Conservation (phyloP, 2,113 vertebrate species). For the Stigmatopora nigra region DNA sequence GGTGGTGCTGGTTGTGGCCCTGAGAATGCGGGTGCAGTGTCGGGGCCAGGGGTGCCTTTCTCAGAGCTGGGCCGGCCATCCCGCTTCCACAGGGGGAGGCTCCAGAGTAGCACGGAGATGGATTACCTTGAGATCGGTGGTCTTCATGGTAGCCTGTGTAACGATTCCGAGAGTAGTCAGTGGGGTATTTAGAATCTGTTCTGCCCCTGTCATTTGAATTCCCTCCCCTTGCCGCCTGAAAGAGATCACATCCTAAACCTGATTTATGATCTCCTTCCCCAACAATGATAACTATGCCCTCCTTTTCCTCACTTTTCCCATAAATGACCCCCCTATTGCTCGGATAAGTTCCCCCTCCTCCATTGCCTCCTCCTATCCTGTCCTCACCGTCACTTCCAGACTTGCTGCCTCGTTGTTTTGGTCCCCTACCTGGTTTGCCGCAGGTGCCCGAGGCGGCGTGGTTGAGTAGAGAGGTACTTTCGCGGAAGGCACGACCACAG, state of each 20-base stretch:
- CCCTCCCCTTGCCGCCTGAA: slow-evolving; percentile 67
- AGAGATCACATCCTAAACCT: slow-evolving; percentile 67
- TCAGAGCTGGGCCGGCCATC: slow-evolving; percentile 71
- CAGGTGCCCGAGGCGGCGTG: slow-evolving; percentile 84
- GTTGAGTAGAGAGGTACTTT: slow-evolving; percentile 83
- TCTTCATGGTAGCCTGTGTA: slow-evolving; percentile 77
- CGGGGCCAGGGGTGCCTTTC: slow-evolving; percentile 75
- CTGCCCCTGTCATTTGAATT: slow-evolving; percentile 70
- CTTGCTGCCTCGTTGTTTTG: slow-evolving; percentile 68
- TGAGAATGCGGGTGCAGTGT: slow-evolving; percentile 76
- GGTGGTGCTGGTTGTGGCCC: slow-evolving; percentile 71
- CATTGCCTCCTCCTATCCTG: slow-evolving; percentile 64
- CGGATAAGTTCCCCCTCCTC: slow-evolving; percentile 73
- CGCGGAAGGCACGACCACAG: slow-evolving; percentile 86
- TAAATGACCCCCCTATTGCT: slow-evolving; percentile 67
- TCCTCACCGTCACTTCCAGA: slow-evolving; percentile 68
- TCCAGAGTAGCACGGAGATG: slow-evolving; percentile 72
- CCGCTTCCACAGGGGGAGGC: slow-evolving; percentile 73
- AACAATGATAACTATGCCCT: slow-evolving; percentile 65
- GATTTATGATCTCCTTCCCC: slow-evolving; percentile 66
- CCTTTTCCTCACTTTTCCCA: slow-evolving; percentile 71
- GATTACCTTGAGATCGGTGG: slow-evolving; percentile 74
- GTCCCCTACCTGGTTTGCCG: slow-evolving; percentile 74
- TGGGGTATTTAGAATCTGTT: slow-evolving; percentile 69
- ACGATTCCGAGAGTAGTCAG: slow-evolving; percentile 75